Evolutionary conservation across 2,113 vertebrate species (phyloP).

Genomic region (Semicossyphus pulcher): DNA sequence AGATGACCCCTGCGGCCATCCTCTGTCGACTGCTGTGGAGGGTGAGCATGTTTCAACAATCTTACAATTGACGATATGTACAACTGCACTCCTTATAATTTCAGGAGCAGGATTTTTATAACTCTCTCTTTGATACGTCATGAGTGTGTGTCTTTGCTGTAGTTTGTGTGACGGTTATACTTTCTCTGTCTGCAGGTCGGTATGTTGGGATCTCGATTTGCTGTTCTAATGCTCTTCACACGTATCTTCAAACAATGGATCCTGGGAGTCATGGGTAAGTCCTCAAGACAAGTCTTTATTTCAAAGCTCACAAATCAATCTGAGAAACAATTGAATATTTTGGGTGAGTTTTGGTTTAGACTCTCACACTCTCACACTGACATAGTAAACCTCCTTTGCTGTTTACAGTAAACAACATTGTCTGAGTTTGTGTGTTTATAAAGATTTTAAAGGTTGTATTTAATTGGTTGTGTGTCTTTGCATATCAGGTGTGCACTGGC

Average conservation of each 20-base stretch:
- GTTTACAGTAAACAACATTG: background rate
- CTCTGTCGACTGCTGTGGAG: constrained; percentile 91
- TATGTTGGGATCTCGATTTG: constrained; percentile 87
- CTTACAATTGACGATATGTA: background rate
- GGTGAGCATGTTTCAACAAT: constrained; percentile 75
- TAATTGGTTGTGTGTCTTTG: constrained; percentile 1
- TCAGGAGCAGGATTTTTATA: background rate
- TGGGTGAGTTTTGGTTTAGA: no score
- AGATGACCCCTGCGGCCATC: constrained; percentile 78
- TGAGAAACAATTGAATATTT: no score
- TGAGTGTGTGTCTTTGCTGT: background rate
- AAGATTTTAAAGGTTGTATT: background rate
- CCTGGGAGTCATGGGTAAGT: constrained; percentile 86
- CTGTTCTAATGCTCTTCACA: constrained; percentile 87
- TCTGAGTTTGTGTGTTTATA: background rate
- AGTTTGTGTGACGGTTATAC: background rate
- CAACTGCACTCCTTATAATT: background rate
- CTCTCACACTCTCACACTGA: no score
- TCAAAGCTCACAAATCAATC: background rate
- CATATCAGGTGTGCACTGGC: constrained; percentile 86
- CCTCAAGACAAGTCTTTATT: background rate
- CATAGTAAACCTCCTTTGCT: background rate
- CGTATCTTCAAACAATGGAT: constrained; percentile 86
- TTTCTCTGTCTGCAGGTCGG: constrained; percentile 71
- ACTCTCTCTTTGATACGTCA: background rate